A percentile compares a stretch with the other conserved stretches of the same genome.
Evolutionary conservation across 1,140 invertebrate species (phyloP).

Genomic region (Thaumatotibia leucotreta): DNA sequence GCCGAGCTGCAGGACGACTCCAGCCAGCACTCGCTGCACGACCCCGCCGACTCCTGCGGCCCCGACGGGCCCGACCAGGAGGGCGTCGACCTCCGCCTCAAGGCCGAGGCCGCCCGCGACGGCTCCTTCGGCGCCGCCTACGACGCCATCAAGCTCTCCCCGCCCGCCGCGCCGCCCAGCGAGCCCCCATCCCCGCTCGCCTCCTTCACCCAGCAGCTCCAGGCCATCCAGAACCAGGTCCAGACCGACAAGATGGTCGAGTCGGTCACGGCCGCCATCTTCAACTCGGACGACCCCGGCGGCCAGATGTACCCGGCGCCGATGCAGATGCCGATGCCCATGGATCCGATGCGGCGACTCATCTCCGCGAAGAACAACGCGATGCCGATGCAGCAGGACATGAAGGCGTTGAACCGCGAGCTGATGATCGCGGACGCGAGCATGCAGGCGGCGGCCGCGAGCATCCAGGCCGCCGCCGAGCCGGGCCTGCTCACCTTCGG

Average conservation of each 20-base stretch:
- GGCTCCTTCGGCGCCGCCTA: constrained; percentile 73
- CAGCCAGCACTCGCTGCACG: constrained; percentile 74
- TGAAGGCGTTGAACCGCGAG: constrained; percentile 53
- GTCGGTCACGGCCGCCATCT: constrained; percentile 71
- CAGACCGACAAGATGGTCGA: constrained; percentile 75
- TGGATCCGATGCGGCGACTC: constrained; percentile 54
- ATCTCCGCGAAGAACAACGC: constrained; percentile 45
- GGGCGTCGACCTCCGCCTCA: constrained; percentile 77
- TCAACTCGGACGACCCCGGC: constrained; percentile 59
- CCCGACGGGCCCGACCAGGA: constrained; percentile 46
- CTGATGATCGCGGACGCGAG: constrained; percentile 47
- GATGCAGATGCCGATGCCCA: constrained; percentile 39
- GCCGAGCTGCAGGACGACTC: constrained; percentile 84
- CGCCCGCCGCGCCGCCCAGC: constrained; percentile 42
- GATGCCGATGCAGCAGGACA: constrained; percentile 41
- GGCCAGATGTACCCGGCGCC: constrained; percentile 51
- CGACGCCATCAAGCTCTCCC: constrained; percentile 61
- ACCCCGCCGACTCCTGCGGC: constrained; percentile 49
- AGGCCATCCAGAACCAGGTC: constrained; percentile 69
- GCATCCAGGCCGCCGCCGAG: constrained; percentile 34
- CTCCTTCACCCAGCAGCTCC: constrained; percentile 65
- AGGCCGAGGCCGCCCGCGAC: constrained; percentile 72
- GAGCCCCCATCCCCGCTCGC: constrained; percentile 48
- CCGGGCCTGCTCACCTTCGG: constrained; percentile 50
- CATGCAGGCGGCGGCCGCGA: constrained; percentile 32